These are phyloP conservation scores for Pseudorhiza aurosa DNA, from an alignment of 30 jellyfish, hydroid and myxozoan genomes.

Conservation along the genomic window DNA sequence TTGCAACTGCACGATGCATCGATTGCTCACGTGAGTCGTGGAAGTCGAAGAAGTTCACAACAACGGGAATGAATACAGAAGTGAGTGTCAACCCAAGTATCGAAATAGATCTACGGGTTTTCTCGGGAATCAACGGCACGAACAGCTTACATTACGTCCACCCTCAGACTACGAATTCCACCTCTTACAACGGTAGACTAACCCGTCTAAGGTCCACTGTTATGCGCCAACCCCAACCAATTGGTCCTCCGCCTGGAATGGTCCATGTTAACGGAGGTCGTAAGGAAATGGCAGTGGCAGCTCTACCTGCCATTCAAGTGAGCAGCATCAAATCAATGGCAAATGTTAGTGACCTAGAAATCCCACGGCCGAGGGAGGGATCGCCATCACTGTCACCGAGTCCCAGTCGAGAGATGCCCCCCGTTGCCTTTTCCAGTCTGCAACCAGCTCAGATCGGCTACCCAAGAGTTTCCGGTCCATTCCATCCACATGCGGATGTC, in stretches of 20 bases:
- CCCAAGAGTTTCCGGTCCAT: slow-evolving; percentile 52
- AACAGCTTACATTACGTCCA: slow-evolving; percentile 70
- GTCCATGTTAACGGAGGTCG: slow-evolving; percentile 69
- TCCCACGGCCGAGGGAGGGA: slow-evolving; percentile 57
- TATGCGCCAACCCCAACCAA: slow-evolving; percentile 66
- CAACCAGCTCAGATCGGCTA: slow-evolving; percentile 59
- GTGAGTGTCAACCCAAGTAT: slow-evolving; percentile 92
- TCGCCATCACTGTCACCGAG: slow-evolving; percentile 77
- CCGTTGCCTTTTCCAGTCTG: slow-evolving; percentile 32
- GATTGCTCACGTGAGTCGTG: slow-evolving; percentile 99
- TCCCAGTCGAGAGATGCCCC: slow-evolving; percentile 58
- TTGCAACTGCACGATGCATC: slow-evolving; percentile 89
- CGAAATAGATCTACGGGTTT: slow-evolving; percentile 88
- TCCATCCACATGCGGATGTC: slow-evolving; percentile 57
- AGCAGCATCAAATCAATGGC: slow-evolving; percentile 65
- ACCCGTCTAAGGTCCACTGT: slow-evolving; percentile 57
- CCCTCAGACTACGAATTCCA: slow-evolving; percentile 58
- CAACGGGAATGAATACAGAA: slow-evolving; percentile 97
- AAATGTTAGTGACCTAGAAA: slow-evolving; percentile 22
- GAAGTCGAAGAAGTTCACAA: slow-evolving; percentile 94
- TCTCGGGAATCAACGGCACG: slow-evolving; percentile 79
- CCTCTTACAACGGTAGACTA: slow-evolving; percentile 54
- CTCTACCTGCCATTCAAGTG: slow-evolving; percentile 68
- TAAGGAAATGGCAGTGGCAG: slow-evolving; percentile 57
- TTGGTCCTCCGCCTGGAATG: slow-evolving; percentile 70